Conservation (phyloP, 2,797 vertebrate species). For the Chelon labrosus region DNA sequence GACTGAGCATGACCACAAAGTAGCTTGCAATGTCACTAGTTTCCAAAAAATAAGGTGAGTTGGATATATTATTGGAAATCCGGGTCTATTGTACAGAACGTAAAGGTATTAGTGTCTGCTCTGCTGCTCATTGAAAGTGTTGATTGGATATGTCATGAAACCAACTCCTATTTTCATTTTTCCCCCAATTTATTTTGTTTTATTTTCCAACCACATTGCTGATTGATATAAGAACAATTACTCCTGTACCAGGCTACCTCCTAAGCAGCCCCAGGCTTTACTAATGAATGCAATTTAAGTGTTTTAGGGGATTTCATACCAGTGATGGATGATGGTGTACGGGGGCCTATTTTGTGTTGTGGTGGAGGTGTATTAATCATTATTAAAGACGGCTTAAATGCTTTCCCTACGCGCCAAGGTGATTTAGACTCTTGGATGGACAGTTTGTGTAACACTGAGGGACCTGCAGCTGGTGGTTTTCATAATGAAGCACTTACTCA, state of each 20-base stretch:
- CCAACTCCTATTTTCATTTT: conserved; percentile 46
- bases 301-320: conserved; percentile 68
- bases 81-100: not conserved
- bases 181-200: conserved; percentile 64
- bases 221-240: conserved; percentile 67
- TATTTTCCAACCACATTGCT: conserved; percentile 59
- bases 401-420: conserved; percentile 67
- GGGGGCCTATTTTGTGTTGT: conserved; percentile 63
- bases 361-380: conserved; percentile 77
- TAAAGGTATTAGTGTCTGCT: conserved; percentile 7
- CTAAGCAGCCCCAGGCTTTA: conserved; percentile 37
- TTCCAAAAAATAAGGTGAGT: conserved; percentile 1
- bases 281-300: conserved; percentile 75
- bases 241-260: conserved; percentile 33
- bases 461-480: conserved; percentile 66
- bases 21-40: not conserved
- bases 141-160: conserved; percentile 35
- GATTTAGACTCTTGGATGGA: conserved; percentile 75
- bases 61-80: conserved; percentile 7
- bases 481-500: conserved; percentile 79
- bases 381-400: conserved; percentile 78
- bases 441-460: conserved; percentile 56
- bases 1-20: not conserved
- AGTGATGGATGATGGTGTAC: conserved; percentile 73
- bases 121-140: conserved; percentile 10